Base-by-base conservation (phyloP, 2,888 invertebrate genomes). In the Margaritifera margaritifera region DNA sequence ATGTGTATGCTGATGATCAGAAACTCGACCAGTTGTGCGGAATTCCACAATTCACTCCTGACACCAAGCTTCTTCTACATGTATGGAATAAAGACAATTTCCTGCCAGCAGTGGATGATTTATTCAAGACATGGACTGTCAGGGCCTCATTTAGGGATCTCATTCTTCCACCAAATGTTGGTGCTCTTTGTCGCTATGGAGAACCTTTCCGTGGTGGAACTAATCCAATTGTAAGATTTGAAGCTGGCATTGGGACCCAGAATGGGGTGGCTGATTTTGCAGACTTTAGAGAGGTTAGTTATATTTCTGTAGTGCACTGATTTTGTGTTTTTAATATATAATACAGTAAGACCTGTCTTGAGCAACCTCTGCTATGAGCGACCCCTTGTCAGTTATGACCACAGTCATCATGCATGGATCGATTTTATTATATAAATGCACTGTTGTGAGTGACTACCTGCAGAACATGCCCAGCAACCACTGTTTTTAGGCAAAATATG, bases 61-160 rank as follows among this genome's bases (percentile, higher is more conserved):
- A 68, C 58, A 79, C 84, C 4, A 68, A 67, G 20, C 62, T 83
- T 15, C 68, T 78, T 15, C 68, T 84, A 11, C 75, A 78, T 52
- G 75, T 77, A 0, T 82, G 78, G 75, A 80, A 81, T 62, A 78
- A 78, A 71, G 75, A 84, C 66, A 82, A 82, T 62, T 66, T 64
- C 56, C 27, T 83, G 19, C 77, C 78, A 15, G 61, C 66, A 19
- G 53, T 71, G 3, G 64, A 68, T n/a, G 69, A 74, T 11, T 54
- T 31, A 11, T 79, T 75, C 55, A 58, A 71, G 51, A 66, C 74
- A 1, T 81, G 78, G 79, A 63, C 66, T 11, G 67, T 77, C 15
- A 64, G 62, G 11, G 81, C 80, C 18, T 60, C 60, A 20, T 76
- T 83, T 57, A 68, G 66, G 22, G 56, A 71, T 11, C 56, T 84